A percentile compares a stretch with the other conserved stretches of the same genome.
phyloP scores from a whole-genome alignment of 64 coral and sea anemone species.

The Cladopsammia gracilis region DNA sequence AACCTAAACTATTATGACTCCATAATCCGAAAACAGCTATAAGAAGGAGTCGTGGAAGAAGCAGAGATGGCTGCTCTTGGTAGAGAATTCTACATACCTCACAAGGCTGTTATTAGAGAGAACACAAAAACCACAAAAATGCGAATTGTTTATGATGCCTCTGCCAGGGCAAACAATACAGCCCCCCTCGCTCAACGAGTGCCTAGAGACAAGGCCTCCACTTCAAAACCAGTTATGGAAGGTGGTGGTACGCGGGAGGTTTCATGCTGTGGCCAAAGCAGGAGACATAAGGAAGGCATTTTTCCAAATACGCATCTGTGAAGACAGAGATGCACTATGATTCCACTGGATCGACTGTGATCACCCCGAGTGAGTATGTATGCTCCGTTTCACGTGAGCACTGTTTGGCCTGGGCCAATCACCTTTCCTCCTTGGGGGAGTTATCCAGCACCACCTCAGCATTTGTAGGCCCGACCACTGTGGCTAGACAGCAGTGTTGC shows the following conservation, averaged over 20 bases:
- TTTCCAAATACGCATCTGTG: too few species aligned
- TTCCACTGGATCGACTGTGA: background rate
- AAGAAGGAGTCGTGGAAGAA: conserved; percentile 16
- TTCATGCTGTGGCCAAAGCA: conserved; percentile 23
- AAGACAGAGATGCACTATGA: conserved; percentile 5
- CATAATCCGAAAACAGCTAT: conserved; percentile 19
- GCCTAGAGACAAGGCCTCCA: conserved; percentile 18
- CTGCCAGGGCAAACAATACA: background rate
- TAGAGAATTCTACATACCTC: conserved; percentile 43
- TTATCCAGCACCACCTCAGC: background rate
- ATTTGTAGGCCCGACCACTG: background rate
- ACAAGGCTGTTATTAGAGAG: conserved; percentile 27
- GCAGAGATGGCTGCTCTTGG: background rate
- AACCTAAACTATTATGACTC: conserved; percentile 12
- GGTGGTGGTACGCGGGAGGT: conserved; percentile 37
- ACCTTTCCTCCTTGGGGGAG: background rate
- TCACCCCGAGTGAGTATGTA: background rate
- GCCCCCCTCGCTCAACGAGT: conserved; percentile 49
- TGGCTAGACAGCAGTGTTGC: conserved; percentile 33
- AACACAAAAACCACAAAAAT: too few species aligned
- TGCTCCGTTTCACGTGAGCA: background rate
- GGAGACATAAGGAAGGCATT: conserved; percentile 36
- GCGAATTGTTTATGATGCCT: conserved; percentile 40
- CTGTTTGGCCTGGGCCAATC: background rate
- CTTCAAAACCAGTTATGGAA: conserved; percentile 42